Base-by-base conservation (phyloP, 92 coral and sea anemone species). In the Micromussa lordhowensis region DNA sequence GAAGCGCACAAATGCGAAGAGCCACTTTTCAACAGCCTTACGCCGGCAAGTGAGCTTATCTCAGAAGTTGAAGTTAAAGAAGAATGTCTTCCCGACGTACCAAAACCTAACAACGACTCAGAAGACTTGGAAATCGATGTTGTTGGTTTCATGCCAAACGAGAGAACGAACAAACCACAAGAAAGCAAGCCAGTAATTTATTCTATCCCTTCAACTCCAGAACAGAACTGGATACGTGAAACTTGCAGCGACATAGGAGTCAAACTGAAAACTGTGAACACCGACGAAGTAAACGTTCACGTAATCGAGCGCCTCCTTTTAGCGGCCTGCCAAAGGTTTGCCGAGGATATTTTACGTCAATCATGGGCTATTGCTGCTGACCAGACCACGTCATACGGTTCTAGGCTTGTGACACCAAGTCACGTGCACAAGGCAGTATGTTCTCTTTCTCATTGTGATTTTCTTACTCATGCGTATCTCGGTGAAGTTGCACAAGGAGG, bases 151-250 rank as follows among this genome's bases (percentile, higher is more conserved):
- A 57, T 55, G 10, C 87, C 91, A 0, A 36, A 48, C 51, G 31
- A 81, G 6, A 31, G 68, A 28, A 69, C 51, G 17, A 58, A 64
- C n/a, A 21, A 64, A 17, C 68, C 84, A 36, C 87, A 73, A 75
- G 78, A 75, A 51, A 92, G 57, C 29, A 85, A 79, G 68, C 21
- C 88, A 54, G 87, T 55, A 10, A n/a, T 89, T 28, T 70, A 85
- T 61, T 83, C 91, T 15, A 71, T 90, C 32, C 96, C 96, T 1
- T 77, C 90, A 6, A 93, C 95, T 35, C 90, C 57, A 26, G 96
- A 94, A 54, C 95, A 95, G 80, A 92, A 87, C 68, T 98, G 98
- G 98, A 75, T 98, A 55, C 95, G 84, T 78, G 96, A 96, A 49
- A 83, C 81, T 21, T 96, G 98, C 49, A 91, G 89, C 63, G 98